phyloP scores from a whole-genome alignment of 2,797 vertebrate genomes.

The Trachurus trachurus region DNA sequence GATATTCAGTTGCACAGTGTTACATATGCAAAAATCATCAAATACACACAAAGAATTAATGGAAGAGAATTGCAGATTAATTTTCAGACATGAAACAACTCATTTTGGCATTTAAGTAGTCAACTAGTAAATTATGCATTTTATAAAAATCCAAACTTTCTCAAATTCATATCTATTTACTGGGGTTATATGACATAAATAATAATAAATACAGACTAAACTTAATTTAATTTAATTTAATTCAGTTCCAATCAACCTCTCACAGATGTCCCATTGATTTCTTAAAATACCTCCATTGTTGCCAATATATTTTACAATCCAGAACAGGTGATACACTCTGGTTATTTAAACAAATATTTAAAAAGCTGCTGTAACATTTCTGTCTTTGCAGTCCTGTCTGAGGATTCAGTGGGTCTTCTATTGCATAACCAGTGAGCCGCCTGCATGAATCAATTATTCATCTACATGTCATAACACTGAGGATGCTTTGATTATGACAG shows the following conservation, averaged over 20 bases:
- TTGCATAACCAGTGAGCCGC: slow-evolving; percentile 69
- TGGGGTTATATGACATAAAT: not conserved
- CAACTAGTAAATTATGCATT: too few relatives aligned
- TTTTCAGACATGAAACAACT: not conserved
- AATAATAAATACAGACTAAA: not conserved
- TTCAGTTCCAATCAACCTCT: not conserved
- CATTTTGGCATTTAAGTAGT: not conserved
- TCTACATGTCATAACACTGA: slow-evolving; percentile 72
- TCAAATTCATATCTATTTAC: too few relatives aligned
- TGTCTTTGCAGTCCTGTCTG: slow-evolving; percentile 43
- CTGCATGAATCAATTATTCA: slow-evolving; percentile 80
- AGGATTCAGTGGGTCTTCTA: slow-evolving; percentile 46
- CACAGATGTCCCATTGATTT: not conserved
- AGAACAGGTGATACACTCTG: not conserved
- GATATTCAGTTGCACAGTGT: not conserved
- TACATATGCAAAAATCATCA: not conserved
- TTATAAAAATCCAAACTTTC: too few relatives aligned
- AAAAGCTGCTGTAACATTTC: slow-evolving; percentile 49
- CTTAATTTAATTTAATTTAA: too few relatives aligned
- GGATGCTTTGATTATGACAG: slow-evolving; percentile 80
- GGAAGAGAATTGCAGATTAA: not conserved
- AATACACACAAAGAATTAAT: not conserved
- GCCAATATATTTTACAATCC: not conserved
- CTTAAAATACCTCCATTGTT: not conserved
- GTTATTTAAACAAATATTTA: slow-evolving; percentile 37